Evolutionary conservation across 1,140 invertebrate genomes (phyloP).

Genomic region (Pachypeltis micranthus): DNA sequence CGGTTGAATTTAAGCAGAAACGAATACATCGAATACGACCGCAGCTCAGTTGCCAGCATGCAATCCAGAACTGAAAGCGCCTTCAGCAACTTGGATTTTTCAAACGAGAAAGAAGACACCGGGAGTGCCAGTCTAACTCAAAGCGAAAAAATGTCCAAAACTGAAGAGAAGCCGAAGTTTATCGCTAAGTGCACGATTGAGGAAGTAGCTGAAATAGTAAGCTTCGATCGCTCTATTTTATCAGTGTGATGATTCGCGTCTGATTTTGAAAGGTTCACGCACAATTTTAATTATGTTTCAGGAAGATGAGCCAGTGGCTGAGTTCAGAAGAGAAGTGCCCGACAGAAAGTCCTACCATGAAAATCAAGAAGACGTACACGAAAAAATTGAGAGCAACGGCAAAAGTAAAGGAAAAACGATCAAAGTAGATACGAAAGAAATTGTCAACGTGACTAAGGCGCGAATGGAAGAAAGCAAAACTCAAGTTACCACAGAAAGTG

Average conservation of each 20-base stretch:
- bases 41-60: not conserved
- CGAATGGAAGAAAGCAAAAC: not conserved
- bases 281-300: too few species aligned
- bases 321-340: not conserved
- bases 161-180: not conserved
- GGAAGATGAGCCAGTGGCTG: not conserved
- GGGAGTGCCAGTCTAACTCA: not conserved
- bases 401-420: not conserved
- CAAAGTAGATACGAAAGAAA: not conserved
- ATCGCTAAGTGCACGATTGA: not conserved
- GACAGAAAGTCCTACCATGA: not conserved
- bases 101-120: not conserved
- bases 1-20: conserved; percentile 18
- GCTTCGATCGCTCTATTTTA: not conserved
- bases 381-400: not conserved
- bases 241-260: not conserved
- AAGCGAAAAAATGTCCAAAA: not conserved
- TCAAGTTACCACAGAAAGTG: not conserved
- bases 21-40: conserved; percentile 12
- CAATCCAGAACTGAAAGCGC: conserved; percentile 4
- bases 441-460: not conserved
- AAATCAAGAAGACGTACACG: not conserved
- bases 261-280: too few species aligned
- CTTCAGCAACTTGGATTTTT: not conserved
- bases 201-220: not conserved